Conservation (phyloP, 2,888 invertebrate genomes). For the Volucella inflata region DNA sequence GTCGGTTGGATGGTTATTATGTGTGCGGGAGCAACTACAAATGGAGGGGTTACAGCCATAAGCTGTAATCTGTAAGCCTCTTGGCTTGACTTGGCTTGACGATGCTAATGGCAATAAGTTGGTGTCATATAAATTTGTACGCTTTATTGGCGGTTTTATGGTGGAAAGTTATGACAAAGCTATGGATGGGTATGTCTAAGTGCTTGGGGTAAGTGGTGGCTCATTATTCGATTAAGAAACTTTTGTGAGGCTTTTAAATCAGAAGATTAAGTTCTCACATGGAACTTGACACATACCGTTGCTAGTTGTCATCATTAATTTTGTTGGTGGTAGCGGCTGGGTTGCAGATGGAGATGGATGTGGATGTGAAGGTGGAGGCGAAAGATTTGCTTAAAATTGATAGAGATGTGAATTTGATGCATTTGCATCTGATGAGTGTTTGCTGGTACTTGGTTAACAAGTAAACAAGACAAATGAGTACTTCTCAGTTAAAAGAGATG, state of each 20-base stretch:
- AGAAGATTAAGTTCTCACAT: slow-evolving; percentile 4
- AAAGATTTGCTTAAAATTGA: too few relatives aligned
- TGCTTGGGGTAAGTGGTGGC: slow-evolving; percentile 18
- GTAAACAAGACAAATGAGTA: too few relatives aligned
- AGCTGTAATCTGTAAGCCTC: not conserved
- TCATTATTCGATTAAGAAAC: slow-evolving; percentile 45
- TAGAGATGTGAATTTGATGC: too few relatives aligned
- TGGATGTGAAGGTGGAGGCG: too few relatives aligned
- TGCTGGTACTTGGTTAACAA: too few relatives aligned
- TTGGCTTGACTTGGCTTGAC: too few relatives aligned
- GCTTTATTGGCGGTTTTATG: slow-evolving; percentile 62
- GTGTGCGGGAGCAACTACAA: slow-evolving; percentile 7
- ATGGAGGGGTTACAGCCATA: not conserved
- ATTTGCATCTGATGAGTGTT: too few relatives aligned
- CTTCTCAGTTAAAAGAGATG: too few relatives aligned
- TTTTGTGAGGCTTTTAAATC: not conserved
- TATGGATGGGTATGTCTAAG: slow-evolving; percentile 16
- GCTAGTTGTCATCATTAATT: slow-evolving; percentile 36
- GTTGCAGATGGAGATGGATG: too few relatives aligned
- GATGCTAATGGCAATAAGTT: slow-evolving; percentile 59
- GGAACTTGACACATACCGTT: slow-evolving; percentile 9
- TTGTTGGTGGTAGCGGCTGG: not conserved
- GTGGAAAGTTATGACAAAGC: slow-evolving; percentile 51
- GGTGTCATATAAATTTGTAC: slow-evolving; percentile 41
- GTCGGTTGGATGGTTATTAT: slow-evolving; percentile 19